Percentiles rank a stretch among this genome's conserved stretches.
Evolutionary conservation across 2,888 invertebrate genomes (phyloP).

Genomic region (Sthenelais limicola): DNA sequence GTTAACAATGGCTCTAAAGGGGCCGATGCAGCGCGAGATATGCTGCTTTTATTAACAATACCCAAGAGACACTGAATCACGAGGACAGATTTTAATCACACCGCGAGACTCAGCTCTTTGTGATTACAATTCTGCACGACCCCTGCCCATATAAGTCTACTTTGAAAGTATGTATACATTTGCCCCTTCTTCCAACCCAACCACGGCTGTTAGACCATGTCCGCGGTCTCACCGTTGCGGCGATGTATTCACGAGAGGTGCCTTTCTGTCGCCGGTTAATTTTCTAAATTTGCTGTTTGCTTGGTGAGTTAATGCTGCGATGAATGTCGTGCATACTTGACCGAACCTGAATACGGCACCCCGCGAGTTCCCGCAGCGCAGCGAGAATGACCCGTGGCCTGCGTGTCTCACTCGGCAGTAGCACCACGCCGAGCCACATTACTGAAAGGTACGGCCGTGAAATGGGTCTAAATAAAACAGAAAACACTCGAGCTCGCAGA

Average conservation of each 20-base stretch:
- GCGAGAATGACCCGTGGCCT: background rate
- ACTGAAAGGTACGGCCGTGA: background rate
- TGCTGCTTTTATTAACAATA: no score
- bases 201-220: no score
- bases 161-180: no score
- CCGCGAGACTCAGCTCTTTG: no score
- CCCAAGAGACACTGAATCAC: no score
- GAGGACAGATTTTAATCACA: no score
- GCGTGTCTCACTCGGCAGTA: background rate
- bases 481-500: conserved; percentile 15
- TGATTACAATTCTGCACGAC: no score
- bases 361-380: conserved; percentile 7
- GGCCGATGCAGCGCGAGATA: no score
- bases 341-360: conserved; percentile 8
- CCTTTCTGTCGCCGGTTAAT: conserved; percentile 40
- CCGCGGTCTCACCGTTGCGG: no score
- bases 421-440: background rate
- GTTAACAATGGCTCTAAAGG: no score
- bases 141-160: no score
- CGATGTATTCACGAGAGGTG: conserved; percentile 13
- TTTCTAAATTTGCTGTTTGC: conserved; percentile 40
- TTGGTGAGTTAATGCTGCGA: conserved; percentile 31
- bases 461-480: conserved; percentile 27
- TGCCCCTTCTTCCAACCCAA: no score
- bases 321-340: conserved; percentile 27